Evolutionary conservation across 2,797 vertebrate genomes (phyloP).

Genomic region (Arnoldichthys spilopterus): DNA sequence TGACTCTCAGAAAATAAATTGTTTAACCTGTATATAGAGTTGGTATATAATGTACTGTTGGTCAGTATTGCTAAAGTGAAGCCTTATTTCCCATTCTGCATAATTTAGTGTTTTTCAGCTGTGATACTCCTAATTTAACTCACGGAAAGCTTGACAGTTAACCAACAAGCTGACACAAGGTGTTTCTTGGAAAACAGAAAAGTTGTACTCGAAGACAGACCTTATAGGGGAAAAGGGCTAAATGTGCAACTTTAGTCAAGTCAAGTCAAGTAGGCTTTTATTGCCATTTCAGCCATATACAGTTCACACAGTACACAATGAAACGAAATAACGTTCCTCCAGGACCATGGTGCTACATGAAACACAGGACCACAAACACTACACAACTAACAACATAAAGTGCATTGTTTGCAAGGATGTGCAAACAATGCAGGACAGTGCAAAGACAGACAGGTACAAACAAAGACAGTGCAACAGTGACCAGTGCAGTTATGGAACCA

Average conservation of each 20-base stretch:
- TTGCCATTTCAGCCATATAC: too few relatives aligned
- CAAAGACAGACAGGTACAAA: too few relatives aligned
- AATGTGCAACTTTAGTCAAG: background rate
- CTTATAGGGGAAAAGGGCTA: background rate
- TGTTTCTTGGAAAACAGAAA: background rate
- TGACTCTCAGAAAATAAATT: background rate
- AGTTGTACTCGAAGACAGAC: background rate
- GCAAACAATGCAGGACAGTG: too few relatives aligned
- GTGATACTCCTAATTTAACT: background rate
- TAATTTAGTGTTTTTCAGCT: background rate
- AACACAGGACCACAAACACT: too few relatives aligned
- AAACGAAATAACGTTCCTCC: too few relatives aligned
- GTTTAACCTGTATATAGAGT: background rate
- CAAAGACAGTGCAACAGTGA: too few relatives aligned
- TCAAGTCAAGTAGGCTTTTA: too few relatives aligned
- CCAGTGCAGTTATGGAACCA: too few relatives aligned
- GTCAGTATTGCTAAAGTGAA: background rate
- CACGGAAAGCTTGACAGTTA: background rate
- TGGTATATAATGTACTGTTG: background rate
- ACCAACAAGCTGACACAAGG: background rate
- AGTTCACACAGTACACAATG: too few relatives aligned
- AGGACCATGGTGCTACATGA: too few relatives aligned
- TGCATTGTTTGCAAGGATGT: too few relatives aligned
- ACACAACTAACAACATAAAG: too few relatives aligned
- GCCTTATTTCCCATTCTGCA: background rate